Conservation (phyloP, 2,888 invertebrate species). For the Bombyx huttoni region DNA sequence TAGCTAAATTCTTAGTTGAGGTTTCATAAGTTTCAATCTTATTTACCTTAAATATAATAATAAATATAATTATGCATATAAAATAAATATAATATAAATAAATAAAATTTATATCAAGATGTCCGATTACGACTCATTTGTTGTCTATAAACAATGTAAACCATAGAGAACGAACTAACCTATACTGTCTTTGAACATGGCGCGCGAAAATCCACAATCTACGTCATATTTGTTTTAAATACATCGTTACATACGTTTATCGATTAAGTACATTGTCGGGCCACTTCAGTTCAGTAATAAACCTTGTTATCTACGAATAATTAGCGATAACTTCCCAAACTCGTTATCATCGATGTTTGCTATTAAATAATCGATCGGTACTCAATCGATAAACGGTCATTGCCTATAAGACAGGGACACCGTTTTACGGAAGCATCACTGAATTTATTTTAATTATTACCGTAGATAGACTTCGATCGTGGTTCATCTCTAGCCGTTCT, state of each 20-base stretch:
- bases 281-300: slow-evolving; percentile 52
- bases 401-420: slow-evolving; percentile 29
- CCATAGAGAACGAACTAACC: too few relatives aligned
- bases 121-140: too few relatives aligned
- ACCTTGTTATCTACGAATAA: slow-evolving; percentile 62
- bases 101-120: too few relatives aligned
- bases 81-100: too few relatives aligned
- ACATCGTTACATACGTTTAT: slow-evolving; percentile 17
- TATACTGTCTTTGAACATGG: neutral
- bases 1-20: too few relatives aligned
- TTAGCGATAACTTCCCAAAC: slow-evolving; percentile 64
- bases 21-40: too few relatives aligned
- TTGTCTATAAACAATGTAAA: too few relatives aligned
- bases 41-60: too few relatives aligned
- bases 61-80: too few relatives aligned
- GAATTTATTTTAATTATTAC: neutral
- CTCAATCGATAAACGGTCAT: slow-evolving; percentile 59
- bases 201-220: neutral
- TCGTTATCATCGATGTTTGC: slow-evolving; percentile 62
- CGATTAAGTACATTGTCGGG: slow-evolving; percentile 38
- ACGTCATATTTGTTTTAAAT: neutral
- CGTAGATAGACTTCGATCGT: neutral
- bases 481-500: too few relatives aligned
- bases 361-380: slow-evolving; percentile 68
- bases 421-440: neutral